Conservation (phyloP, 2,888 invertebrate species). For the Drosophila engyochracea region DNA sequence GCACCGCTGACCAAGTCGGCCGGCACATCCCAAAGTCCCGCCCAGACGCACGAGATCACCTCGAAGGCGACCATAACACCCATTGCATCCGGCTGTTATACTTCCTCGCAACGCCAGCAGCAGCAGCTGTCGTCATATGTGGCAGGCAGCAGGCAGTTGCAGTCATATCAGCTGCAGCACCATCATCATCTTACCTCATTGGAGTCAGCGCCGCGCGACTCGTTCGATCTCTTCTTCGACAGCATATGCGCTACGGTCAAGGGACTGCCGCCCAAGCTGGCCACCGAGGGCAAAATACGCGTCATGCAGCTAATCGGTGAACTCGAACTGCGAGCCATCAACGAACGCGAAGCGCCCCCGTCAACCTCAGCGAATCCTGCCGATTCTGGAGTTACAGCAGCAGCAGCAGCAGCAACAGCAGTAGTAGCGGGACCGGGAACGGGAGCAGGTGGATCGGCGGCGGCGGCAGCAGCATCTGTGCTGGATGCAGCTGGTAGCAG, state of each 20-base stretch:
- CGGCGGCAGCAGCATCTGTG: slow-evolving; percentile 5
- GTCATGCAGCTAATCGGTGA: slow-evolving; percentile 75
- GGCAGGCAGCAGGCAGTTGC: slow-evolving; percentile 41
- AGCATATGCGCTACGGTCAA: slow-evolving; percentile 76
- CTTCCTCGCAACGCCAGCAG: slow-evolving; percentile 19
- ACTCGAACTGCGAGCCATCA: slow-evolving; percentile 66
- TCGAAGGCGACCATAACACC: slow-evolving; percentile 77
- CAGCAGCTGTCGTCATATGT: slow-evolving; percentile 45
- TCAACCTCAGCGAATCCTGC: background rate
- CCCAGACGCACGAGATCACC: slow-evolving; percentile 62
- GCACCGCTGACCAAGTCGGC: slow-evolving; percentile 43
- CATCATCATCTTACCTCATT: slow-evolving; percentile 42
- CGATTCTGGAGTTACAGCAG: slow-evolving; percentile 3
- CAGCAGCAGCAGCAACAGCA: slow-evolving; percentile 8
- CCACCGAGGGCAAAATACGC: slow-evolving; percentile 75
- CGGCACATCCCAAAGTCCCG: slow-evolving; percentile 7
- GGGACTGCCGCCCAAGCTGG: slow-evolving; percentile 67
- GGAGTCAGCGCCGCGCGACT: slow-evolving; percentile 54
- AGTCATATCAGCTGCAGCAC: slow-evolving; percentile 57
- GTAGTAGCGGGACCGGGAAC: background rate
- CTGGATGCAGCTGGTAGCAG: slow-evolving; percentile 59
- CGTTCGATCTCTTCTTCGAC: slow-evolving; percentile 73
- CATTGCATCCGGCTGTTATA: slow-evolving; percentile 48
- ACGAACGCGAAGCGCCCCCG: slow-evolving; percentile 57
- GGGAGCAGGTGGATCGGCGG: background rate